Evolutionary conservation across 92 coral and sea anemone species (phyloP), one percentile per base, ranked within the genome.

Genomic region (Palythoa heliodiscus): DNA sequence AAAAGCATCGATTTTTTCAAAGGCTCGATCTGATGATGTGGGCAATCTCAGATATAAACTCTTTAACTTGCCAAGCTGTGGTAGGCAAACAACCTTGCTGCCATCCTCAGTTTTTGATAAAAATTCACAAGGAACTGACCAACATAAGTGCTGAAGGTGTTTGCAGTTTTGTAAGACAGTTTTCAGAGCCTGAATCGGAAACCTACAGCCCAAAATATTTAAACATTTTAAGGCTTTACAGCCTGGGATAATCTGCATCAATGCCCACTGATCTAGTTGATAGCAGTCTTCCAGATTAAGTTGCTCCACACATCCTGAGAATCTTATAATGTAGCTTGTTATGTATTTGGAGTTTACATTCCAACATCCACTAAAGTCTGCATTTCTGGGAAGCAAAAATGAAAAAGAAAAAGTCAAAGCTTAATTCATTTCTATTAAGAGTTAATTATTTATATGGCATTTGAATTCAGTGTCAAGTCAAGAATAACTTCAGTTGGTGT

Each of bases 261-360:
- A n/a, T 3, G 55, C 60, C 83, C 83, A 78, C 15, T 78, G 72
- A 38, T 78, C 72, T 60, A 78, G 83, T 66, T 78, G 83, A 78
- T 78, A 78, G 10, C 83, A 78, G 25, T 78, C 83, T 60, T 78
- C 71, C 53, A 78, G 25, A 58, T 47, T 78, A 14, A 78, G 71
- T 78, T 7, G 83, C 39, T 78, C 83, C 20, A 78, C 54, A 25
- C 54, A 61, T 11, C 29, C 25, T 10, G 71, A 58, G 53, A 78
- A 78, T 19, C 71, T 58, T 71, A 38, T 17, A 40, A 78, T 37
- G 25, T 78, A 58, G 57, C 60, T 64, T 1, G 35, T 25, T 17
- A 78, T 58, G 16, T 7, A 38, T 19, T 78, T 58, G 38, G 83
- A 47, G 15, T 20, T 78, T 25, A 78, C 55, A 58, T 78, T 20